Evolutionary conservation across 92 coral and sea anemone species (phyloP).

Genomic region (Nematostella vectensis): DNA sequence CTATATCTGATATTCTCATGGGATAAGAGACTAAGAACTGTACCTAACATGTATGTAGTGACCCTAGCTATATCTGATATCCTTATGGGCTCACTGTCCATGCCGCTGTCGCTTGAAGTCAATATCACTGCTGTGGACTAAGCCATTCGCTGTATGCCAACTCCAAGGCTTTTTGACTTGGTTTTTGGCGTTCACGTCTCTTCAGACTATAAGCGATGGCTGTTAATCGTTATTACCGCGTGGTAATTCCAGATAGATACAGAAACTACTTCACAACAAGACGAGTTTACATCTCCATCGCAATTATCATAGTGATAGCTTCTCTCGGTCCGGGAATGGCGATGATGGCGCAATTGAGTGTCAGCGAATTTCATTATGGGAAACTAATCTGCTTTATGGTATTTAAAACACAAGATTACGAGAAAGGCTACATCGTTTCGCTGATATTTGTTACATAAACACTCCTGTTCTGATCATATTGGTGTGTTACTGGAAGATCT

Average conservation of each 20-base stretch:
- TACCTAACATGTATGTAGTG: constrained; percentile 64
- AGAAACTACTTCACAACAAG: constrained; percentile 41
- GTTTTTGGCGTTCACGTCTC: constrained; percentile 59
- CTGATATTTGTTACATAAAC: constrained; percentile 47
- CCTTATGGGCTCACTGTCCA: constrained; percentile 57
- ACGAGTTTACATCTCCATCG: constrained; percentile 23
- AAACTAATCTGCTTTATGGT: constrained; percentile 59
- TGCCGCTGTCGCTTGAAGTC: constrained; percentile 54
- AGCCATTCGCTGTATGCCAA: constrained; percentile 42
- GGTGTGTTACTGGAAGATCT: constrained; percentile 51
- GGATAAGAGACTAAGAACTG: constrained; percentile 56
- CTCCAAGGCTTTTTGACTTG: constrained; percentile 68
- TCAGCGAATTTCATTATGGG: constrained; percentile 53
- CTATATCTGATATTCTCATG: no score
- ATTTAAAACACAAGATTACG: constrained; percentile 28
- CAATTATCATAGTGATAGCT: constrained; percentile 33
- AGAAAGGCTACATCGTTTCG: constrained; percentile 57
- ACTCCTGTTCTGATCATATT: constrained; percentile 41
- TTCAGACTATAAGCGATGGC: constrained; percentile 79
- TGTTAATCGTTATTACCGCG: constrained; percentile 60
- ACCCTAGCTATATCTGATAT: constrained; percentile 70
- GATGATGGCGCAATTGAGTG: constrained; percentile 43
- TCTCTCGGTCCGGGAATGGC: constrained; percentile 64
- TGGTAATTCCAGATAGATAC: constrained; percentile 53
- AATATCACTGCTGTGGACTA: constrained; percentile 51